phyloP scores from a whole-genome alignment of 2,888 invertebrate genomes.

The Ceratothoa steindachneri region DNA sequence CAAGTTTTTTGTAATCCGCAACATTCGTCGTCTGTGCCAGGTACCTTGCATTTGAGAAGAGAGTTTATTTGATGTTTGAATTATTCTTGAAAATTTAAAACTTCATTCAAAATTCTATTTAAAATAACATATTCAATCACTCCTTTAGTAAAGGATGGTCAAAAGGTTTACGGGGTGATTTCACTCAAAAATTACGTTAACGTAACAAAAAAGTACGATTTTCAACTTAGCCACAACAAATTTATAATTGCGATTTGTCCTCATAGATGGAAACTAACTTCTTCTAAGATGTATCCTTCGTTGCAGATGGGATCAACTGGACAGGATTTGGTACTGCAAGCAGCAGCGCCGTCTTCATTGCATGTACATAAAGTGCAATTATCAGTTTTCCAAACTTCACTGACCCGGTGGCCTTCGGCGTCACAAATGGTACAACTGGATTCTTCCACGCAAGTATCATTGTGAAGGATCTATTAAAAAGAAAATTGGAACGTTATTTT shows the following conservation, averaged over 20 bases:
- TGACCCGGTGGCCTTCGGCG: slow-evolving; percentile 63
- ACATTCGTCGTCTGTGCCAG: slow-evolving; percentile 61
- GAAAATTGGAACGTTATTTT: no score
- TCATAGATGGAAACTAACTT: no score
- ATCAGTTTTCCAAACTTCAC: slow-evolving; percentile 54
- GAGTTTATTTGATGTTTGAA: no score
- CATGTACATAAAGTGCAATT: slow-evolving; percentile 72
- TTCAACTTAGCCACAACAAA: no score
- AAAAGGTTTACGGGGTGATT: no score
- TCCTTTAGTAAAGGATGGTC: background rate
- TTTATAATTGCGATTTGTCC: no score
- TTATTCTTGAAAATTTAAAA: background rate
- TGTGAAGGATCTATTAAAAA: slow-evolving; percentile 60
- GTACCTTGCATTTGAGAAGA: slow-evolving; percentile 56
- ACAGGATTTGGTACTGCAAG: slow-evolving; percentile 46
- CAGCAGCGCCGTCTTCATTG: slow-evolving; percentile 50
- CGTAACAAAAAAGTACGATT: no score
- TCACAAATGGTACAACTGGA: slow-evolving; percentile 70
- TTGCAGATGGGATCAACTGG: slow-evolving; percentile 43
- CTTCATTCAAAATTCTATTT: background rate
- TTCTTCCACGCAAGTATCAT: slow-evolving; percentile 68
- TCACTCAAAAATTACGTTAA: no score
- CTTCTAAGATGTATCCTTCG: slow-evolving; percentile 39
- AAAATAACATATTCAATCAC: background rate
- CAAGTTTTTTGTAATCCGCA: slow-evolving; percentile 57